Percentiles rank a stretch among this genome's conserved stretches.
Evolutionary conservation across 2,888 invertebrate species (phyloP).

Genomic region (Tipula unca): DNA sequence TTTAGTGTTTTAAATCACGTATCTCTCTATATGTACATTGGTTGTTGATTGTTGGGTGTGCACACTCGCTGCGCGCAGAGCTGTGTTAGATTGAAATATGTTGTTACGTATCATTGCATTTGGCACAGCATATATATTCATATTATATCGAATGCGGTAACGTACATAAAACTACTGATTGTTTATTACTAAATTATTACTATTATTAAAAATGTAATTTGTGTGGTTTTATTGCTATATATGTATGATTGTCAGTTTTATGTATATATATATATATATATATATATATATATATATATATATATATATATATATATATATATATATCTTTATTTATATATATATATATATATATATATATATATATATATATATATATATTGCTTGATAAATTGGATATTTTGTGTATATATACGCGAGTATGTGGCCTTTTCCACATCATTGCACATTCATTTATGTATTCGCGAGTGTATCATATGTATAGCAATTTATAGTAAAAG

Average conservation of each 20-base stretch:
- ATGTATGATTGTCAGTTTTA: too few species aligned
- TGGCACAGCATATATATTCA: background rate
- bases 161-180: background rate
- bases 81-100: background rate
- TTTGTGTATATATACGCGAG: background rate
- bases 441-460: background rate
- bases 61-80: background rate
- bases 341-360: background rate
- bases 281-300: background rate
- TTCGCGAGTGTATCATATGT: background rate
- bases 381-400: background rate
- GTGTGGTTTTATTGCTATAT: background rate
- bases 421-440: background rate
- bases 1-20: background rate
- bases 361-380: background rate
- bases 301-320: background rate
- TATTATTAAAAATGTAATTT: background rate
- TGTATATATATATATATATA: background rate
- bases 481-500: background rate
- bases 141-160: background rate
- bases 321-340: background rate
- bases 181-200: background rate
- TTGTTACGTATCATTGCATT: background rate
- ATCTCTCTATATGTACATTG: background rate
- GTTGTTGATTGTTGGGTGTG: slow-evolving; percentile 3